Conservation (phyloP, 1,140 invertebrate genomes). For the Mylabris phalerata region DNA sequence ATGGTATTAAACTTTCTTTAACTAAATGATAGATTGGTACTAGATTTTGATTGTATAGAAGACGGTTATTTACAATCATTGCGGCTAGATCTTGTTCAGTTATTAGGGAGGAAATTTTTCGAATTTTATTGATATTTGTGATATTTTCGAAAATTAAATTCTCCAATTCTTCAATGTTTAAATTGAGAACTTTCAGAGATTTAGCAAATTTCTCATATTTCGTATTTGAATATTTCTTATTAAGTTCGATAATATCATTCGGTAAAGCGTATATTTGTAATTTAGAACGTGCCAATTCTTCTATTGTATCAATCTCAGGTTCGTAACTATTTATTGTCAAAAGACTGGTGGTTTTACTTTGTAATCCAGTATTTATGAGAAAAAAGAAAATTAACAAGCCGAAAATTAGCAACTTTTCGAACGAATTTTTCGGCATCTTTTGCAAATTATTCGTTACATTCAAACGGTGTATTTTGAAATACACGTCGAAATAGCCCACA, state of each 20-base stretch:
- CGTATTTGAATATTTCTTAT: conserved; percentile 5
- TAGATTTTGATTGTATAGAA: background rate
- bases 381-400: background rate
- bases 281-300: background rate
- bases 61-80: background rate
- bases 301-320: conserved; percentile 8
- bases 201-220: background rate
- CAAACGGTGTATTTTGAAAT: too few relatives aligned
- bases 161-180: too few relatives aligned
- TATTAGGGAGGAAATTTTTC: background rate
- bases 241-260: background rate
- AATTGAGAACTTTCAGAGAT: background rate
- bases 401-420: conserved; percentile 5
- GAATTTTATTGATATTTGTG: too few relatives aligned
- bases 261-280: background rate
- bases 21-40: conserved; percentile 7
- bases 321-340: background rate
- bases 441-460: too few relatives aligned
- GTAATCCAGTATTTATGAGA: conserved; percentile 1
- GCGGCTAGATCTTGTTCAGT: background rate
- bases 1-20: conserved; percentile 10
- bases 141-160: too few relatives aligned
- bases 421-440: background rate
- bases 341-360: conserved; percentile 10
- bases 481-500: too few relatives aligned